Base-by-base conservation (phyloP, 2,113 vertebrate species). In the Pomatorhinus ruficollis region DNA sequence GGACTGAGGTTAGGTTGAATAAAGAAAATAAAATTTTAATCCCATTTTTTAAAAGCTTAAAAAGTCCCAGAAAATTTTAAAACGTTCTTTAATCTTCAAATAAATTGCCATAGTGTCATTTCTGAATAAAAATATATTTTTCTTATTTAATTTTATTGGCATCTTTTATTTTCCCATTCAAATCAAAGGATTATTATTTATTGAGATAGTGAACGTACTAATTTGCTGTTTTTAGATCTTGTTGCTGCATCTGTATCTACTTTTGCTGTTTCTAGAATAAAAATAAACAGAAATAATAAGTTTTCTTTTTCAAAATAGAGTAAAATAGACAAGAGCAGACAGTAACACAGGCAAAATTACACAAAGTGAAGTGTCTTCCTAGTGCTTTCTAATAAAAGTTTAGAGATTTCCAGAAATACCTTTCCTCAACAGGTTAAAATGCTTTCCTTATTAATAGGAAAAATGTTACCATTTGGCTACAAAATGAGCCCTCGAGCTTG, bases 391-490 rank as follows among this genome's bases (percentile, higher is more conserved):
- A 85, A 40, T 44, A 64, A 71, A 94, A 47, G 0, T 65, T 40
- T 70, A 76, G 85, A 40, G 4, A 49, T 69, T 72, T 80, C 24
- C 23, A 95, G 63, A 90, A 47, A 74, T 23, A 78, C 3, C 63
- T 30, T 44, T 86, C 83, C 49, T 83, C 47, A 90, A 72, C 11
- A 33, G 17, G 33, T 91, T 83, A 20, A 50, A 90, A 70, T 86
- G 15, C 9, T 85, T 87, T 79, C 74, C 71, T 93, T 40, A 89
- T 97, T 92, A 88, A 79, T 89, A 95, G 93, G 57, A 87, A 94
- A 97, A 92, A 88, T 91, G 57, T 40, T 74, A 79, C n/a, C 31
- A 86, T 95, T 95, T 86, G 24, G 13, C 42, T 95, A 69, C 52
- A 84, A 74, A 86, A 89, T 83, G 56, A 90, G 77, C 53, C 15